These are phyloP conservation scores for Autographa pulchrina DNA, from an alignment of 2,888 invertebrate species.

Conservation along the genomic window DNA sequence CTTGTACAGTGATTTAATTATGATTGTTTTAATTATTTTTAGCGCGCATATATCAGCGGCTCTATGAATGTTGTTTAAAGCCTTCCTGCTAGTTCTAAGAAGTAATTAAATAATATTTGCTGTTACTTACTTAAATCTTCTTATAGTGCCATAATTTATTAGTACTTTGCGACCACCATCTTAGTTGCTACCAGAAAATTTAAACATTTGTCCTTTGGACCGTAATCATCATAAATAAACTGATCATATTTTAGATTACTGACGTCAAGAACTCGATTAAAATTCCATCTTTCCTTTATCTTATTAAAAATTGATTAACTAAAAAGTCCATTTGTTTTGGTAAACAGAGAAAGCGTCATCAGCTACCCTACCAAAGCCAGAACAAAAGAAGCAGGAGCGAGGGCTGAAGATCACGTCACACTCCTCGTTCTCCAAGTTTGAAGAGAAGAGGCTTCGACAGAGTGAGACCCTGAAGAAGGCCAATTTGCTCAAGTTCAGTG, in stretches of 20 bases:
- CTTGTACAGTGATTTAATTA: not conserved
- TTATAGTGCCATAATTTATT: no score
- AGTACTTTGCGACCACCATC: not conserved
- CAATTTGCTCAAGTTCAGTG: constrained; percentile 93
- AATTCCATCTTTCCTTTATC: not conserved
- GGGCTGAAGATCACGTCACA: constrained; percentile 81
- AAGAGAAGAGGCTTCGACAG: constrained; percentile 95
- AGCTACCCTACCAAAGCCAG: constrained; percentile 80
- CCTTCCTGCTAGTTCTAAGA: not conserved
- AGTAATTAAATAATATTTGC: no score
- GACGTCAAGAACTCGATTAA: not conserved
- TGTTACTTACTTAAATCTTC: not conserved
- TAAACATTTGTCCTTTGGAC: not conserved
- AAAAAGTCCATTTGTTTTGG: not conserved
- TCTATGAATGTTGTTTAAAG: not conserved
- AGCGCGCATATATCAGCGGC: not conserved
- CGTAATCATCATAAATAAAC: not conserved
- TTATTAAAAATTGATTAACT: not conserved
- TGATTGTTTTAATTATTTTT: not conserved
- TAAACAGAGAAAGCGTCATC: constrained; percentile 80
- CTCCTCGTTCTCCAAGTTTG: constrained; percentile 93
- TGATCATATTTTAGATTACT: not conserved
- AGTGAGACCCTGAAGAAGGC: constrained; percentile 92
- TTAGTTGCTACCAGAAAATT: not conserved
- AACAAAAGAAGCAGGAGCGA: constrained; percentile 81